Conservation (phyloP, 2,888 invertebrate species). For the Chymomyza procnemis region DNA sequence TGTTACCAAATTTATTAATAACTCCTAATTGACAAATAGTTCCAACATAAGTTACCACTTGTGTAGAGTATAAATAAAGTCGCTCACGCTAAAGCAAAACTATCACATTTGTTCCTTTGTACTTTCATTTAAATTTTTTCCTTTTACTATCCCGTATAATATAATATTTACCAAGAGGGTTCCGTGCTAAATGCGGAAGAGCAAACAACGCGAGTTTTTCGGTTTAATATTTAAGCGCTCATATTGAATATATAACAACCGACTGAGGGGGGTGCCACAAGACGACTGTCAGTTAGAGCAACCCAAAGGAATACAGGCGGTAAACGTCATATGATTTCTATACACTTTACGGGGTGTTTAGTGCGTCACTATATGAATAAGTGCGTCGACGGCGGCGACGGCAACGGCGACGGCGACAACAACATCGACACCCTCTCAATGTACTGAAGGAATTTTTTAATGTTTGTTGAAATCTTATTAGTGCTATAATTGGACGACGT, state of each 20-base stretch:
- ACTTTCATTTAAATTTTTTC: not conserved
- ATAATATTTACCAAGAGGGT: not conserved
- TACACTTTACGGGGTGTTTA: constrained; percentile 26
- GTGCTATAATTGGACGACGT: constrained; percentile 50
- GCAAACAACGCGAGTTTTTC: constrained; percentile 10
- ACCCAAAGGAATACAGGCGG: constrained; percentile 11
- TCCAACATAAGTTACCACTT: not conserved
- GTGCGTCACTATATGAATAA: constrained; percentile 16
- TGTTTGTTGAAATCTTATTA: constrained; percentile 71
- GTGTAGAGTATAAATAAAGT: not conserved
- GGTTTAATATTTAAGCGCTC: constrained; percentile 20
- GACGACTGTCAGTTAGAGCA: constrained; percentile 5
- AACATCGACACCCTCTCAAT: constrained; percentile 2
- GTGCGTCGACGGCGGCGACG: constrained; percentile 26
- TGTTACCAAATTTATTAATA: no score
- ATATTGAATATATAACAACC: constrained; percentile 5
- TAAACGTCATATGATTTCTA: constrained; percentile 40
- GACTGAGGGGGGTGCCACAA: constrained; percentile 31
- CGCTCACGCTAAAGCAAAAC: not conserved
- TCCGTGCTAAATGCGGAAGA: not conserved
- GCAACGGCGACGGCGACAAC: constrained; percentile 9
- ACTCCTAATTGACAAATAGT: no score
- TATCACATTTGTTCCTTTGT: not conserved
- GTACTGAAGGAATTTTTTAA: constrained; percentile 54
- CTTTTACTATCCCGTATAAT: not conserved